Percentiles rank a stretch among this genome's conserved stretches.
phyloP scores from a whole-genome alignment of 1,140 invertebrate genomes.

The Saxidomus purpurata region DNA sequence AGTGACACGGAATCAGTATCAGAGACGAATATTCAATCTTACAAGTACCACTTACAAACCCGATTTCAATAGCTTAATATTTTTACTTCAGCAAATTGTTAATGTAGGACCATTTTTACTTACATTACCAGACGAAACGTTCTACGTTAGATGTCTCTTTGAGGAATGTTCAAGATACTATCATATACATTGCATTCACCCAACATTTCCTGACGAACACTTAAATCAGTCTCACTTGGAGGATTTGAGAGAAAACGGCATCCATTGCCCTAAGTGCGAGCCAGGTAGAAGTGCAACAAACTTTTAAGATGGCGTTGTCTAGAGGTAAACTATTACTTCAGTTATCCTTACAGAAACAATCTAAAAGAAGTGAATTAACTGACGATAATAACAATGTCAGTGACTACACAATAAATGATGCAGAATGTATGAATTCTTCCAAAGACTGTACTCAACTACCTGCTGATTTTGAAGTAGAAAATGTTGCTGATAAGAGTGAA shows the following conservation, averaged over 20 bases:
- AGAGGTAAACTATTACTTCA: background rate
- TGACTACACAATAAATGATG: too few relatives aligned
- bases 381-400: too few relatives aligned
- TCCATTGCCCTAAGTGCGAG: conserved; percentile 35
- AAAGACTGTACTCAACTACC: too few relatives aligned
- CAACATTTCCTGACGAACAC: conserved; percentile 37
- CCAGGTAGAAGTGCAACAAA: conserved; percentile 21
- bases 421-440: too few relatives aligned
- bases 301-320: background rate
- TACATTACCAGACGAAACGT: conserved; percentile 16
- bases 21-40: conserved; percentile 44
- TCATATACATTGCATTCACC: conserved; percentile 35
- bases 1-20: conserved; percentile 13
- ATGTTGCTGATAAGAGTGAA: too few relatives aligned
- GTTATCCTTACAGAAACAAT: background rate
- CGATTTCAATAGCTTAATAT: conserved; percentile 13
- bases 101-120: conserved; percentile 30
- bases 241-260: conserved; percentile 29
- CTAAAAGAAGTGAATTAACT: background rate
- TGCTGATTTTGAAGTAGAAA: too few relatives aligned
- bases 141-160: conserved; percentile 43
- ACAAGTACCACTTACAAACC: conserved; percentile 41
- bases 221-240: conserved; percentile 37
- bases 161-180: conserved; percentile 34
- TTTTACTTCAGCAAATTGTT: conserved; percentile 41